Evolutionary conservation across 2,113 vertebrate genomes (phyloP), one percentile per base, ranked within the genome.

Genomic region (Misgurnus mizolepis): DNA sequence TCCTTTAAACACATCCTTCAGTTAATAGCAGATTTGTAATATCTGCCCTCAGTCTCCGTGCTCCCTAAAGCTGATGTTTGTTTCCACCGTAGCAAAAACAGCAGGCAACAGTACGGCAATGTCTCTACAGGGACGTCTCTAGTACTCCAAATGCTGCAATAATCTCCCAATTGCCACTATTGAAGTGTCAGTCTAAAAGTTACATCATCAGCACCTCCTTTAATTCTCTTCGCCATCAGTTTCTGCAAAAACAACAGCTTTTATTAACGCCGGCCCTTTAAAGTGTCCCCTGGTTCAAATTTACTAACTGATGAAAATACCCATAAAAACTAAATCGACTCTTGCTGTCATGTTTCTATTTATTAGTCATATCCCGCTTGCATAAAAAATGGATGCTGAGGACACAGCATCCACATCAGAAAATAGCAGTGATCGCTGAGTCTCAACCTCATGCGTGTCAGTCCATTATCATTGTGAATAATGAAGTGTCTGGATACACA

Each of bases 191-290:
- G 49, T 18, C 65, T 62, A 69, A 65, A 22, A 74, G 22, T 27
- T 4, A 18, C 50, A n/a, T 34, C 45, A 64, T 62, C 39, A 67
- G 45, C 49, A 73, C 6, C n/a, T 17, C 72, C 41, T 2, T 17
- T 47, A 56, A 69, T 62, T 49, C 27, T 55, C 17, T 11, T 65
- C 14, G 55, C 56, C 47, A 18, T 68, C 72, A 27, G 17, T 39
- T n/a, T 49, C 61, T 53, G 55, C 22, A 45, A 56, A 58, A 67
- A 3, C 50, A 47, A 56, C 67, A 22, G 22, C 61, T 61, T 75
- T 82, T 74, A 84, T 87, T 80, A 85, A 77, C 39, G 27, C 39
- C 15, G 8, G 41, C 43, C 66, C 74, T 14, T 76, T 84, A 84
- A 86, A 55, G 72, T 22, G 58, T 79, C 76, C 73, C 69, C 34